Base-by-base conservation (phyloP, 2,797 vertebrate species). In the Microcaecilia unicolor region DNA sequence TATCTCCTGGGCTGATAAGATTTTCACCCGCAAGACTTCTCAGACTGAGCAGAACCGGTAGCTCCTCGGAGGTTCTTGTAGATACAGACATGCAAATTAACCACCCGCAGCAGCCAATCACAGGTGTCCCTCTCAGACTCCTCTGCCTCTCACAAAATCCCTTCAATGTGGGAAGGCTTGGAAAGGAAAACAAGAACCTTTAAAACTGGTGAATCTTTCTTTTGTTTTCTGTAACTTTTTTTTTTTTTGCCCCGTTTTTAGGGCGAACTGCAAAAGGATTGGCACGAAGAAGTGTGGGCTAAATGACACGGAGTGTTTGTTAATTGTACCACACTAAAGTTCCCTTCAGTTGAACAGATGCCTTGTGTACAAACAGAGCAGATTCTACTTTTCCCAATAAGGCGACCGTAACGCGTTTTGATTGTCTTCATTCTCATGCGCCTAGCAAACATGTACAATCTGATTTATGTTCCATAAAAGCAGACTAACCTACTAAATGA, bases 1-100 rank as follows among this genome's bases (percentile, higher is more conserved):
- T n/a, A n/a, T n/a, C n/a, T n/a, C n/a, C n/a, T n/a, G n/a, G n/a
- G n/a, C n/a, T n/a, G n/a, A n/a, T n/a, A n/a, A n/a, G n/a, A n/a
- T n/a, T n/a, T n/a, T n/a, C n/a, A n/a, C n/a, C n/a, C n/a, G n/a
- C n/a, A n/a, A n/a, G n/a, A n/a, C n/a, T n/a, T n/a, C n/a, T n/a
- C n/a, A n/a, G n/a, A n/a, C 7, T 2, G 1, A 44, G 42, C 6
- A 13, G 31, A 12, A 27, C 28, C 36, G 45, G 28, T 7, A 10
- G 18, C 31, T 35, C 37, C 36, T 31, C 58, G 58, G 72, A 66
- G 75, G 44, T 63, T 64, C 78, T 89, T 88, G 83, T 91, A 91
- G 76, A 49, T 68, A 81, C 83, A 62, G 74, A 59, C 85, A 92
- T 92, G 89, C 85, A 91, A 92, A 93, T 89, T 65, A 65, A 77